Evolutionary conservation across 2,113 vertebrate genomes (phyloP), one percentile per base, ranked within the genome.

Genomic region (Sinocyclocheilus maitianheensis): DNA sequence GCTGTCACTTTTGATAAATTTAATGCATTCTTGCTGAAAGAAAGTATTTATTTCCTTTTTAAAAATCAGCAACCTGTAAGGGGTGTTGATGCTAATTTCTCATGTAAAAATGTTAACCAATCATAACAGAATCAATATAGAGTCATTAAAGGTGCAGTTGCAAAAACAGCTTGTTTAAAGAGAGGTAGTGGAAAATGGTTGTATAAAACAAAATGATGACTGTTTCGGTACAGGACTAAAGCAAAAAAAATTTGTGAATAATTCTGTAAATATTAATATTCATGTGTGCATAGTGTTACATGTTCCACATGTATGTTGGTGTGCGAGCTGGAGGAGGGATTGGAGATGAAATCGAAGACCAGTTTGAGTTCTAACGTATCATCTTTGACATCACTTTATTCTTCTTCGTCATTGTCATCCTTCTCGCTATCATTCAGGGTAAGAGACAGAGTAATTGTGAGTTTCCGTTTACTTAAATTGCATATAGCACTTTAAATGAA

Each of bases 381-480:
- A 93, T 99, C 90, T 99, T 99, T 60, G 97, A 99, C 90, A 99
- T 99, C 92, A 98, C 97, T 1, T 99, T 98, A 93, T 99, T 99
- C 93, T 99, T 98, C 93, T 99, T 99, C 3, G 97, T 99, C 72
- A 96, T 99, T 16, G 97, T 99, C 91, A 99, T 99, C 89, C 96
- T 99, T 53, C 91, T 99, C 88, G 97, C 98, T 84, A 99, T 99
- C 92, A 99, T 99, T 87, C 98, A 99, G 94, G 98, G 97, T 99
- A 91, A 93, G 91, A 60, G 4, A 30, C 5, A 30, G 72, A 67
- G 11, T 55, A 12, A 14, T 77, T 53, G 20, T 24, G 12, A 24
- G 2, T 20, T 4, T 71, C 0, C 0, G 46, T 65, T 24, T 11
- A 24, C 22, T 24, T 0, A 20, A 20, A 69, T 43, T 53, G 2